Evolutionary conservation across 1,140 invertebrate genomes (phyloP).

Genomic region (Pseudomyrmex sp.): DNA sequence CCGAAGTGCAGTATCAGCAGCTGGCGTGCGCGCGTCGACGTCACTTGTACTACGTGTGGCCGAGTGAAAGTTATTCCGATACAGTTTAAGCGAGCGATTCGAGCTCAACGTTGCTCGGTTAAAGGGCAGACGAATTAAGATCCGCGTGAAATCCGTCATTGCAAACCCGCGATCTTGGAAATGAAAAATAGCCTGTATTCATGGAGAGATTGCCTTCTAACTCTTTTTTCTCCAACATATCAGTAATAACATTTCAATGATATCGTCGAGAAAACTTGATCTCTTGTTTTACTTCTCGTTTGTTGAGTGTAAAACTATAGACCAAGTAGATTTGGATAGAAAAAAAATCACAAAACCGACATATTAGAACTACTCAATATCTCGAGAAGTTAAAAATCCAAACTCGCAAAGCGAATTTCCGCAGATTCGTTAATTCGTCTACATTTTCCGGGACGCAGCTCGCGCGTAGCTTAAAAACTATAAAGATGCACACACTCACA

Average conservation of each 20-base stretch:
- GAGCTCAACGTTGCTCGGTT: neutral
- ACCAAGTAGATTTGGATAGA: too few species aligned
- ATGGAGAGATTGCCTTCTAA: neutral
- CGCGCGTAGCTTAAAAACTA: constrained; percentile 42
- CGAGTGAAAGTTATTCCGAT: constrained; percentile 72
- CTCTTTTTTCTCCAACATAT: neutral
- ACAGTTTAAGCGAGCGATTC: constrained; percentile 53
- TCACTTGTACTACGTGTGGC: constrained; percentile 72
- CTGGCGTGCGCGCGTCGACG: constrained; percentile 59
- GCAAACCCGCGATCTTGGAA: neutral
- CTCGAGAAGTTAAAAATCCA: neutral
- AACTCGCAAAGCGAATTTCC: neutral
- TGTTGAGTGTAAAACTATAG: too few species aligned
- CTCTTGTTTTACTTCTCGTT: too few species aligned
- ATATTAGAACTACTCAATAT: neutral
- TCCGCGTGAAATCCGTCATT: neutral
- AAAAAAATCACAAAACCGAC: too few species aligned
- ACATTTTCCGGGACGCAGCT: constrained; percentile 4
- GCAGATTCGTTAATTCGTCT: constrained; percentile 25
- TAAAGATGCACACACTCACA: neutral
- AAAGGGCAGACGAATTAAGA: constrained; percentile 20
- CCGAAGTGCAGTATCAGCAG: constrained; percentile 64
- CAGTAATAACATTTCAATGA: neutral
- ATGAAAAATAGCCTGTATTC: neutral
- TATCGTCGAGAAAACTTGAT: neutral